A percentile compares a stretch with the other conserved stretches of the same genome.
phyloP scores from a whole-genome alignment of 2,797 vertebrate species.

The Lemur catta region DNA sequence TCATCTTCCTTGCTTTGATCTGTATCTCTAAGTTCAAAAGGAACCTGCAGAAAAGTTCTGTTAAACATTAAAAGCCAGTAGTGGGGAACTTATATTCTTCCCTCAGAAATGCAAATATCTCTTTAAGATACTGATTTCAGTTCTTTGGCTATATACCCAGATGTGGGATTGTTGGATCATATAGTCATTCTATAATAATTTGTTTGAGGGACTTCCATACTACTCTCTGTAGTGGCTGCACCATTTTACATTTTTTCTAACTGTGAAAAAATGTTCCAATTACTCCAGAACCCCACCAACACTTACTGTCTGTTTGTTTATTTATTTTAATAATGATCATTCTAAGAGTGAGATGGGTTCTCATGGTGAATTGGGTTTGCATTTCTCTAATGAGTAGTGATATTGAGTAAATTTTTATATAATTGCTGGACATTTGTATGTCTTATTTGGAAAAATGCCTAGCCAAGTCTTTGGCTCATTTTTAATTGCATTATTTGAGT shows the following conservation, averaged over 20 bases:
- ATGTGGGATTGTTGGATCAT: not conserved
- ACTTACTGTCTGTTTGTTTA: not conserved
- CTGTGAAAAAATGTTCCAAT: not conserved
- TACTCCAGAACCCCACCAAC: not conserved
- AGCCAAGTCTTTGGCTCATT: not conserved
- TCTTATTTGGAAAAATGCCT: not conserved
- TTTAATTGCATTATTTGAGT: not conserved
- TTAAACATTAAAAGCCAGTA: not conserved
- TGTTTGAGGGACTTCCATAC: not conserved
- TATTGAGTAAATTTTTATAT: not conserved
- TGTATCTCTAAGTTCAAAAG: not conserved
- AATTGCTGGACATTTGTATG: not conserved
- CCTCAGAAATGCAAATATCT: not conserved
- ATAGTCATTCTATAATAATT: not conserved
- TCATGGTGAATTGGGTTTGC: not conserved
- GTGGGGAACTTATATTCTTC: not conserved
- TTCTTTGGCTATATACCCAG: not conserved
- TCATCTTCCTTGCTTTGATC: not conserved
- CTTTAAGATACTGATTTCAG: not conserved
- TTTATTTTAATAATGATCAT: not conserved
- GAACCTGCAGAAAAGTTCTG: not conserved
- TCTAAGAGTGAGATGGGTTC: not conserved
- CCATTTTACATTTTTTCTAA: not conserved
- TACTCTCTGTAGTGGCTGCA: not conserved
- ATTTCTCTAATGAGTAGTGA: not conserved